These are phyloP conservation scores for Sinocyclocheilus grahami DNA, from an alignment of 2,113 vertebrate genomes.

Conservation along the genomic window DNA sequence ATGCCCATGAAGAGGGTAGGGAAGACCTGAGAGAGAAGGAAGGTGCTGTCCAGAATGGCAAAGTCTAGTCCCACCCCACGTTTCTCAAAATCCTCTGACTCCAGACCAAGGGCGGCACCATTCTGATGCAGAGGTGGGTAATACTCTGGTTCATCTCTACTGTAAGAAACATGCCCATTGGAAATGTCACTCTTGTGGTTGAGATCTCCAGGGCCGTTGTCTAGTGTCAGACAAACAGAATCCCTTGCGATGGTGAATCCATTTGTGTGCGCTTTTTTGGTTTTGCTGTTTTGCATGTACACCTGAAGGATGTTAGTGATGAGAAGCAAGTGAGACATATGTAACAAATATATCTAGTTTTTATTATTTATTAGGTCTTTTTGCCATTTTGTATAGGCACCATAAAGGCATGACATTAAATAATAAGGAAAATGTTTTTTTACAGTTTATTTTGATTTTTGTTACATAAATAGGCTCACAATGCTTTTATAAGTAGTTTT, in stretches of 20 bases:
- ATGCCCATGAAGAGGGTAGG: slow-evolving; percentile 81
- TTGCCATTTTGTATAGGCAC: too few species aligned
- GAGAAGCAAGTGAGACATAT: neutral
- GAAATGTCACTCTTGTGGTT: slow-evolving; percentile 55
- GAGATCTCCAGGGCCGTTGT: slow-evolving; percentile 59
- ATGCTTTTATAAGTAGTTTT: too few species aligned
- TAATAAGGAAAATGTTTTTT: too few species aligned
- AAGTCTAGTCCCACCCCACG: slow-evolving; percentile 80
- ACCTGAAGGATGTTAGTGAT: slow-evolving; percentile 58
- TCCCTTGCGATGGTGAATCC: slow-evolving; percentile 63
- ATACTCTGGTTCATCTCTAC: slow-evolving; percentile 58
- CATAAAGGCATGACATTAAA: too few species aligned
- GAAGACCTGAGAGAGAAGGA: slow-evolving; percentile 81
- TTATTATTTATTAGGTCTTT: too few species aligned
- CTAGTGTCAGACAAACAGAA: slow-evolving; percentile 64
- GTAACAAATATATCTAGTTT: too few species aligned
- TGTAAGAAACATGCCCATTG: slow-evolving; percentile 57
- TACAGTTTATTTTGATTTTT: too few species aligned
- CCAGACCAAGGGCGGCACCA: slow-evolving; percentile 42
- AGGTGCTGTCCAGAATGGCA: slow-evolving; percentile 80
- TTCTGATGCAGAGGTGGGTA: slow-evolving; percentile 59
- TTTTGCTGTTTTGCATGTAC: slow-evolving; percentile 75
- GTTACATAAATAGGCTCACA: too few species aligned
- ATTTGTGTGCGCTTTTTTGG: slow-evolving; percentile 65
- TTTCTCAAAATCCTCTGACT: slow-evolving; percentile 64